Evolutionary conservation across 2,888 invertebrate genomes (phyloP).

Genomic region (Agonopterix alstromeriana): DNA sequence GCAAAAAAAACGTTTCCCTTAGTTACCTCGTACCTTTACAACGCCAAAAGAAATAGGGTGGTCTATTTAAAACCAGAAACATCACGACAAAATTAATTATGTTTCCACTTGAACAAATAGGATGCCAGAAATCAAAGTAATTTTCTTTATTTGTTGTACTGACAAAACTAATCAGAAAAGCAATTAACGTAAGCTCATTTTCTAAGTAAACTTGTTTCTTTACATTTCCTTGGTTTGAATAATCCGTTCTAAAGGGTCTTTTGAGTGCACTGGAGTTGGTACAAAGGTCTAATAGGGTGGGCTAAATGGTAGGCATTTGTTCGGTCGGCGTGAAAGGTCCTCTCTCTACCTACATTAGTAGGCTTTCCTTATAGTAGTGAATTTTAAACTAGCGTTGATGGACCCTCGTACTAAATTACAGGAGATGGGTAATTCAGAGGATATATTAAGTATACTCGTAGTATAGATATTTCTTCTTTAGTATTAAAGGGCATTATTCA

Average conservation of each 20-base stretch:
- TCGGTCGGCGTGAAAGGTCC: conserved; percentile 1
- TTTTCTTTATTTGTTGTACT: too few species aligned
- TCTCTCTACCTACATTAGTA: conserved; percentile 1
- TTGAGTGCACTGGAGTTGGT: conserved; percentile 2
- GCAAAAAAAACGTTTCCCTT: too few species aligned
- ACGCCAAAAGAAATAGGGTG: too few species aligned
- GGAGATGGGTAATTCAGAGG: too few species aligned
- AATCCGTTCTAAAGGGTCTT: conserved; percentile 4
- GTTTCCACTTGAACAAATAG: too few species aligned
- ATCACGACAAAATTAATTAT: too few species aligned
- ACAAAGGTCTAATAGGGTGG: conserved; percentile 3
- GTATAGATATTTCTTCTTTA: too few species aligned
- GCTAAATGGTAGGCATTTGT: conserved; percentile 6
- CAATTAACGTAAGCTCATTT: conserved; percentile 1
- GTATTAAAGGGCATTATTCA: too few species aligned
- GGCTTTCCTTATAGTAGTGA: conserved; percentile 1
- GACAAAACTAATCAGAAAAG: background rate
- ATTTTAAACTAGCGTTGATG: conserved; percentile 3
- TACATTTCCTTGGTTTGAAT: conserved; percentile 3
- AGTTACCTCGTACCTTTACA: too few species aligned
- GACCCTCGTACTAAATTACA: background rate
- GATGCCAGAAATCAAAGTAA: too few species aligned
- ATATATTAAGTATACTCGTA: too few species aligned
- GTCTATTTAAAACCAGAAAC: too few species aligned
- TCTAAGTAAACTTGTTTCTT: background rate